Evolutionary conservation across 2,888 invertebrate species (phyloP).

Genomic region (Thereva unica): DNA sequence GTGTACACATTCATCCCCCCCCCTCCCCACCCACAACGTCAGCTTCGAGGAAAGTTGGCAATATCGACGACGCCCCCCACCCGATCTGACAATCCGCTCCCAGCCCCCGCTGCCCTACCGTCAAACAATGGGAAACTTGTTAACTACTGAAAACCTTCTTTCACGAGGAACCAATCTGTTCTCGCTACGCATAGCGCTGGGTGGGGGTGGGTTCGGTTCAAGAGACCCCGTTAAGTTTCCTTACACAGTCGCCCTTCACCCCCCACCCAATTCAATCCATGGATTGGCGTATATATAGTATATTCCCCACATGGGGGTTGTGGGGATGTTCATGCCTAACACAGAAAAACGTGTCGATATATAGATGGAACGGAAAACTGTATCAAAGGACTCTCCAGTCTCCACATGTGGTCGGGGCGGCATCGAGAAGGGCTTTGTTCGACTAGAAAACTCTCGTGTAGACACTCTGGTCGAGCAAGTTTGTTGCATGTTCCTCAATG

Average conservation of each 20-base stretch:
- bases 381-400: slow-evolving; percentile 36
- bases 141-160: slow-evolving; percentile 39
- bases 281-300: too few relatives aligned
- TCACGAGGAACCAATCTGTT: slow-evolving; percentile 39
- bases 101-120: neutral
- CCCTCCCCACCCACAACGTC: too few relatives aligned
- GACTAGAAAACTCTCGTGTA: slow-evolving; percentile 42
- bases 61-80: slow-evolving; percentile 27
- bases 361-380: slow-evolving; percentile 17
- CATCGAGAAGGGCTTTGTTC: slow-evolving; percentile 40
- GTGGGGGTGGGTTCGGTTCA: slow-evolving; percentile 15
- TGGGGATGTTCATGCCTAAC: neutral
- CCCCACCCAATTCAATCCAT: neutral
- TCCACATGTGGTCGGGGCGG: slow-evolving; percentile 40
- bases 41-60: neutral
- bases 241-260: slow-evolving; percentile 2
- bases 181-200: slow-evolving; percentile 23
- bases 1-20: slow-evolving; percentile 5
- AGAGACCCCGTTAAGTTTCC: slow-evolving; percentile 15
- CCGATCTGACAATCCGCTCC: neutral
- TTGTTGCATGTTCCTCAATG: slow-evolving; percentile 40
- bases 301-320: slow-evolving; percentile 4
- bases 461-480: slow-evolving; percentile 43
- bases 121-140: slow-evolving; percentile 36
- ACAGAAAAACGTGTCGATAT: slow-evolving; percentile 27